Evolutionary conservation across 92 coral and sea anemone species (phyloP), one percentile per base, ranked within the genome.

Genomic region (Blastomussa wellsi): DNA sequence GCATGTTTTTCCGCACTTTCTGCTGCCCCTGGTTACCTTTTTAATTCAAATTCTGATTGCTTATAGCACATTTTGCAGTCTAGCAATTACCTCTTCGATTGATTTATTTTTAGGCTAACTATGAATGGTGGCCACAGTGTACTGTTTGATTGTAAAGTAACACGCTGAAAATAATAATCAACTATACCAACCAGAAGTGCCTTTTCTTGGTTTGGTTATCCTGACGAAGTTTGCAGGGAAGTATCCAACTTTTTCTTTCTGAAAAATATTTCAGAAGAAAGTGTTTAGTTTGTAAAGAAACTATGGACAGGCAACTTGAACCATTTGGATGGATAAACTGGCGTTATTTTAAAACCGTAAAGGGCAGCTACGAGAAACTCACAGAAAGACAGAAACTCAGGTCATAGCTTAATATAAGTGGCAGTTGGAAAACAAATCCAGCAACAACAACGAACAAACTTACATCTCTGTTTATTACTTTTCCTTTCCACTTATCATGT

Each of bases 401-500:
- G 44, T 39, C 7, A 7, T 39, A 39, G 44, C 7, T 39, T 3
- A 57, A 57, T 57, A 44, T 44, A 44, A 3, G 44, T 7, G 44
- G 2, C 66, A 59, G 26, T 26, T 62, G 31, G 13, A 24, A 65
- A 65, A 17, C 35, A 37, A 70, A 70, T 36, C 28, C 19, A 35
- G 17, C n/a, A 33, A 69, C 74, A 16, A 33, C 9, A 67, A 51
- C 55, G 17, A 49, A 67, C 36, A 70, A 70, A 16, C 92, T 44
- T 48, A 90, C 98, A 77, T 94, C 90, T 51, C 94, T 96, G 47
- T 36, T 88, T 6, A 84, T 84, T 20, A 90, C 72, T 82, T 92
- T 94, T 69, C 99, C 99, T 89, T 90, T 96, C 99, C 99, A 96
- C 53, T 92, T 88, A 26, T 95, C 99, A 84, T 78, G 89, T 42